phyloP scores from a whole-genome alignment of 2,113 vertebrate genomes.

The Scalopus aquaticus region DNA sequence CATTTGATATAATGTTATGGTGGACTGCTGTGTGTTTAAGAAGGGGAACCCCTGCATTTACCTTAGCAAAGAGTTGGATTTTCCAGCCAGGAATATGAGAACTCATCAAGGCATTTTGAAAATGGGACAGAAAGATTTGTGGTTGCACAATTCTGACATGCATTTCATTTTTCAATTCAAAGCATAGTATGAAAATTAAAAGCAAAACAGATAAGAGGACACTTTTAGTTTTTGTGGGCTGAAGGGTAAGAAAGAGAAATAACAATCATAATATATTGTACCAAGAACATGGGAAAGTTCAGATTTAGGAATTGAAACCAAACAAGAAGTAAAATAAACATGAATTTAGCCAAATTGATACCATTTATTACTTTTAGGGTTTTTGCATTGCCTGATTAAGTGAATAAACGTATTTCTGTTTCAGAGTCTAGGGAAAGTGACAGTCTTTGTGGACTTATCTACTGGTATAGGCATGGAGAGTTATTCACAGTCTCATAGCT shows the following conservation, averaged over 20 bases:
- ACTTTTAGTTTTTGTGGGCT: not conserved
- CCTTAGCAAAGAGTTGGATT: not conserved
- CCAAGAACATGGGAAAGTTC: not conserved
- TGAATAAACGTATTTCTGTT: not conserved
- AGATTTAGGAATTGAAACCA: not conserved
- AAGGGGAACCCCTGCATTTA: not conserved
- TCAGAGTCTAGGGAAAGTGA: not conserved
- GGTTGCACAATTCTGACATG: not conserved
- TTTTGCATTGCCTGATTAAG: not conserved
- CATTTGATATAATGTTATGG: not conserved
- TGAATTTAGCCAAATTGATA: not conserved
- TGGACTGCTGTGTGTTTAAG: not conserved
- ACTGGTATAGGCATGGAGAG: not conserved
- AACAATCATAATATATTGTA: not conserved
- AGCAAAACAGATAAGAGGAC: not conserved
- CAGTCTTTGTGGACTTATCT: no score
- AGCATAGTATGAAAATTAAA: not conserved
- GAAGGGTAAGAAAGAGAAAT: not conserved
- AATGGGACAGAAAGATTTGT: not conserved
- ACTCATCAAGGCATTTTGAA: not conserved
- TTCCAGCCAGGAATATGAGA: not conserved
- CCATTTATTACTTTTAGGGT: not conserved
- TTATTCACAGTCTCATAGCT: not conserved
- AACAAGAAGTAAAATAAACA: not conserved
- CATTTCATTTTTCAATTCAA: constrained; percentile 10